Conservation (phyloP, 2,797 vertebrate genomes). For the Bryconaethiops microstoma region DNA sequence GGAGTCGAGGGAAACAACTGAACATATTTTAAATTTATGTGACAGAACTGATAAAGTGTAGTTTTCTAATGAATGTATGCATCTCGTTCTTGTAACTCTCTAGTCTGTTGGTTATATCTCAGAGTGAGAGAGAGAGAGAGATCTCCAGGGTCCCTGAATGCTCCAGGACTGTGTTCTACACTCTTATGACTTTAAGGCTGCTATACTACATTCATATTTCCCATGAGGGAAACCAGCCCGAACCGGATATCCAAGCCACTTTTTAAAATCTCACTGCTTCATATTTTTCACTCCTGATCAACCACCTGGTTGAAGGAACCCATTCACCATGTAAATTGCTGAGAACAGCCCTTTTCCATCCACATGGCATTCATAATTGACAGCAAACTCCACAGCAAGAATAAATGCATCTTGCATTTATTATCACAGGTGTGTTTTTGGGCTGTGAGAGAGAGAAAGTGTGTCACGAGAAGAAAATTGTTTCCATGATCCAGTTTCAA, state of each 20-base stretch:
- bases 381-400: slow-evolving; percentile 61
- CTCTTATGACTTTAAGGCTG: slow-evolving; percentile 66
- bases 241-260: slow-evolving; percentile 53
- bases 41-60: not conserved
- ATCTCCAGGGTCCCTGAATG: slow-evolving; percentile 14
- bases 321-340: slow-evolving; percentile 64
- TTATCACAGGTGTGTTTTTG: slow-evolving; percentile 64
- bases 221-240: slow-evolving; percentile 51
- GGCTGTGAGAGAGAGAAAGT: slow-evolving; percentile 2
- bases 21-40: slow-evolving; percentile 1
- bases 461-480: not conserved
- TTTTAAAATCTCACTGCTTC: slow-evolving; percentile 58
- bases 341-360: slow-evolving; percentile 64
- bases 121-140: not conserved
- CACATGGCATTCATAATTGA: slow-evolving; percentile 65
- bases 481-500: not conserved
- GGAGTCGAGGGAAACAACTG: not conserved
- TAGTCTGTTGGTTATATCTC: slow-evolving; percentile 10
- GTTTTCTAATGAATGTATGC: not conserved
- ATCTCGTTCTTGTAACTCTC: not conserved
- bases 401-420: slow-evolving; percentile 62
- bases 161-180: slow-evolving; percentile 65
- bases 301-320: slow-evolving; percentile 53
- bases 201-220: slow-evolving; percentile 64
- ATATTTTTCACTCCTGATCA: slow-evolving; percentile 60